Conservation (phyloP, 92 coral and sea anemone genomes). For the Porites lobata region DNA sequence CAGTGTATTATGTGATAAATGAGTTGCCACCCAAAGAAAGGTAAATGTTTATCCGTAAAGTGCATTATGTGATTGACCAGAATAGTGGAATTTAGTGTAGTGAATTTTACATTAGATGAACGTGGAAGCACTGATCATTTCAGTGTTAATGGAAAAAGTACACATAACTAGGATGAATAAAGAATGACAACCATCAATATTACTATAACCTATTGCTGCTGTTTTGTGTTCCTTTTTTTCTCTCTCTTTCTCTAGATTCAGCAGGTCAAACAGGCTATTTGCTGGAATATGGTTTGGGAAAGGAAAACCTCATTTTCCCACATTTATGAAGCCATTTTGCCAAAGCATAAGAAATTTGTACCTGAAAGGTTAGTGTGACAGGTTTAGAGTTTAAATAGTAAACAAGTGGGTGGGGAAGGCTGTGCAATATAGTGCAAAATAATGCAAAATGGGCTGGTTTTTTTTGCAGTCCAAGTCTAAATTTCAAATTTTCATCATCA, state of each 20-base stretch:
- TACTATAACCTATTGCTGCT: too few species aligned
- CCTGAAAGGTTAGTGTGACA: neutral
- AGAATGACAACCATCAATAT: too few species aligned
- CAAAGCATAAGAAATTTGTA: neutral
- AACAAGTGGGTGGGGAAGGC: neutral
- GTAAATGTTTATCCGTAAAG: neutral
- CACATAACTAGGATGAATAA: too few species aligned
- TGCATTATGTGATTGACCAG: neutral
- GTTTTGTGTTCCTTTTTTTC: neutral
- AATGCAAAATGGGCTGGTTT: neutral
- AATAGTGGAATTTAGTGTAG: neutral
- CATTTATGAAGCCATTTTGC: neutral
- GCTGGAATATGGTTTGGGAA: too few species aligned
- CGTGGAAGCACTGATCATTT: neutral
- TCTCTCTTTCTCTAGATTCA: neutral
- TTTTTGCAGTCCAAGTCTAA: too few species aligned
- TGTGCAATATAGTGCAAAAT: neutral
- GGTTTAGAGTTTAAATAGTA: too few species aligned
- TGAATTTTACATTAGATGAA: neutral
- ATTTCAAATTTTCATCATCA: too few species aligned
- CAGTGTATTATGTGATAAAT: neutral
- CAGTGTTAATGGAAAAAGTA: too few species aligned
- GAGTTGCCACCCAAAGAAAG: neutral
- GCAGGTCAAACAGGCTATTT: neutral
- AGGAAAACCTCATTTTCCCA: neutral